These are phyloP conservation scores for Geophilus truncorum DNA, from an alignment of 2,888 invertebrate genomes.

Conservation along the genomic window DNA sequence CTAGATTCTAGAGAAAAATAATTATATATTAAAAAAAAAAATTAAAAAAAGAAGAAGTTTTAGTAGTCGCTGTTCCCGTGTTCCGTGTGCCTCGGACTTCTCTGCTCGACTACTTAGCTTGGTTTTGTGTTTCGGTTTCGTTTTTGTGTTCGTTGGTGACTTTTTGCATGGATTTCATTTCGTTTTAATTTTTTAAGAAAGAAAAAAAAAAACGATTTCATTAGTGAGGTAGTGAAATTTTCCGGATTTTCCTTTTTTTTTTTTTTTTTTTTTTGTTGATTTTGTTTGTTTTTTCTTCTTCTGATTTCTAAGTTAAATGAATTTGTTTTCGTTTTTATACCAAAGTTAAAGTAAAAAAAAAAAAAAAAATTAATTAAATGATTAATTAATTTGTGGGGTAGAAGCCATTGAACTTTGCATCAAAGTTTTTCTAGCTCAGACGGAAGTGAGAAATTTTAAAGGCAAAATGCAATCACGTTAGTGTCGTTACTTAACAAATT, in stretches of 20 bases:
- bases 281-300: neutral
- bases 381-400: neutral
- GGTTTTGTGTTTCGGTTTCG: neutral
- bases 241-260: neutral
- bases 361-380: neutral
- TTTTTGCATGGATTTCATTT: neutral
- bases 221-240: neutral
- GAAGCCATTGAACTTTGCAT: conserved; percentile 32
- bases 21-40: neutral
- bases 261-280: neutral
- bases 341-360: neutral
- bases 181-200: neutral
- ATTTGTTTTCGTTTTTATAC: neutral
- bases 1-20: neutral
- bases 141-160: neutral
- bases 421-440: conserved; percentile 33
- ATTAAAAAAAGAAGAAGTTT: neutral
- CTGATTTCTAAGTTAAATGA: neutral
- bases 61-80: neutral
- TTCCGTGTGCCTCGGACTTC: neutral
- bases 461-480: conserved; percentile 29
- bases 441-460: conserved; percentile 25
- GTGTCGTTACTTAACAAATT: conserved; percentile 30
- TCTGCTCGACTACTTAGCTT: neutral
- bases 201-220: too few relatives aligned